Conservation (phyloP, 2,797 vertebrate species). For the Spinus pinus region DNA sequence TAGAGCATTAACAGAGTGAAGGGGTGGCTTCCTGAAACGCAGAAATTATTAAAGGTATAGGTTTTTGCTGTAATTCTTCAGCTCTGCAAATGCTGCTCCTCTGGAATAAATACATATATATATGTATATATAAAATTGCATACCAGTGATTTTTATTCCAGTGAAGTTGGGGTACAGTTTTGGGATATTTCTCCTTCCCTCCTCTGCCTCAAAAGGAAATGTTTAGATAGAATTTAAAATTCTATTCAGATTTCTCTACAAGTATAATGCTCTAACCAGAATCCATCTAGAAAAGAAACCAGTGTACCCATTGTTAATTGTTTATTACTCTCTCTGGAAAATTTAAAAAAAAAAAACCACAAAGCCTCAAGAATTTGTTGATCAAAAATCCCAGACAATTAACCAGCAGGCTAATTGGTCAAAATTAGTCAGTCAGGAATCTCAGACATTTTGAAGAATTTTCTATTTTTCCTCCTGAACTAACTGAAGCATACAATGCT, state of each 20-base stretch:
- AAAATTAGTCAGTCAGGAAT: background rate
- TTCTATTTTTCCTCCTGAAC: background rate
- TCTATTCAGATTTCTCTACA: background rate
- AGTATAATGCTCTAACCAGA: background rate
- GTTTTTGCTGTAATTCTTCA: background rate
- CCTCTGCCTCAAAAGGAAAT: background rate
- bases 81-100: background rate
- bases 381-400: background rate
- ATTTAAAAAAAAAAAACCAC: accelerated
- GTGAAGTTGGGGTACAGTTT: background rate
- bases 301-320: background rate
- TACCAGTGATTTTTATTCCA: background rate
- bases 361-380: background rate
- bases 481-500: background rate
- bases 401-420: background rate
- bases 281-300: background rate
- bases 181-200: background rate
- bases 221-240: background rate
- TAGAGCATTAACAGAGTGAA: background rate
- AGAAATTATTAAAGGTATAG: background rate
- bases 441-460: background rate
- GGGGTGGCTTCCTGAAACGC: background rate
- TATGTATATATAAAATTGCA: too few species aligned
- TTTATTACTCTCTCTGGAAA: background rate
- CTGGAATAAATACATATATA: background rate